A percentile compares a stretch with the other conserved stretches of the same genome.
Conservation (phyloP, 2,888 invertebrate species). For the Coleophora deauratella region DNA sequence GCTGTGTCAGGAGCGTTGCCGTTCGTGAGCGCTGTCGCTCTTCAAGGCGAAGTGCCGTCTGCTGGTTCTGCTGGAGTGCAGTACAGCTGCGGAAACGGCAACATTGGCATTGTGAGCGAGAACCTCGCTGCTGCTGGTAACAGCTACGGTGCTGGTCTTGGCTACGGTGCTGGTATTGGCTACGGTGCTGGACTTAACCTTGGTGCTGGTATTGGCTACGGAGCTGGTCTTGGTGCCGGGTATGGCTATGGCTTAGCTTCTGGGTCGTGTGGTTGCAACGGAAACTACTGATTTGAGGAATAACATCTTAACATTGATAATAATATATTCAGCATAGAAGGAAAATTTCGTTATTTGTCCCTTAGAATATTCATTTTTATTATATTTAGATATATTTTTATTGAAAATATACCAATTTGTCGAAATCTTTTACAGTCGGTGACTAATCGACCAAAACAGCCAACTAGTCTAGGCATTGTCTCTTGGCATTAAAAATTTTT, state of each 20-base stretch:
- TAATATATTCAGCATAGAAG: no score
- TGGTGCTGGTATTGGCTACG: neutral
- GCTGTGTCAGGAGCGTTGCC: slow-evolving; percentile 23
- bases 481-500: slow-evolving; percentile 5
- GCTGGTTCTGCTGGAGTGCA: slow-evolving; percentile 23
- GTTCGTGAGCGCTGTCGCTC: slow-evolving; percentile 24
- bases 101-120: slow-evolving; percentile 9
- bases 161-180: slow-evolving; percentile 1
- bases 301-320: no score
- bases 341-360: no score
- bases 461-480: no score
- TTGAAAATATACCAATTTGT: no score
- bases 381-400: no score
- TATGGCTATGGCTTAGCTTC: no score
- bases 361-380: no score
- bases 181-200: slow-evolving; percentile 8
- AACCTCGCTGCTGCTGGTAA: slow-evolving; percentile 1
- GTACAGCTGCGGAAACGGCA: slow-evolving; percentile 25
- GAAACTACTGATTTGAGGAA: no score
- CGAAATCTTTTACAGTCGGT: no score
- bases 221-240: neutral
- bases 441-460: no score
- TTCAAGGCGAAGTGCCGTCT: slow-evolving; percentile 22
- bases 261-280: neutral
- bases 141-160: neutral